Base-by-base conservation (phyloP, 2,797 vertebrate genomes). In the Eospalax fontanierii region DNA sequence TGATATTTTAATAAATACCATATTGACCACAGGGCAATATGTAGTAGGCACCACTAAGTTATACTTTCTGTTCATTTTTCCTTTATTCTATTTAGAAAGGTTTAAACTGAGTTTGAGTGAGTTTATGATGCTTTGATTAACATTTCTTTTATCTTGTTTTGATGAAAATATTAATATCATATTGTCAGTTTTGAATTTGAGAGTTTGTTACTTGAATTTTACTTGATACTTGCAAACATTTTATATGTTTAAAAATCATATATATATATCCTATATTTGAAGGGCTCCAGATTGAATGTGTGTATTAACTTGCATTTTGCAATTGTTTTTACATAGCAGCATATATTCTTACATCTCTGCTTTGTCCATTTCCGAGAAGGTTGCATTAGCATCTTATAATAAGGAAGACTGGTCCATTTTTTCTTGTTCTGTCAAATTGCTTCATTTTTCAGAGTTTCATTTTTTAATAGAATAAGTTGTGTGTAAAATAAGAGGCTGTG, bases 171-270 rank as follows among this genome's bases (percentile, higher is more conserved):
- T 91, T 91, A 85, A 61, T 73, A 68, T 71, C 4, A 70, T 89
- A 87, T 74, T 87, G 14, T 24, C 61, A 33, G 87, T 76, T 85
- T 85, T n/a, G 9, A 88, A 90, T 63, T 81, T 46, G 59, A 89
- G 21, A 75, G 14, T 91, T 43, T 30, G 18, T 91, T 74, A 61
- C n/a, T 63, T 82, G 12, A 78, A 18, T 83, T 89, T 7, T 59
- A 18, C 46, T 65, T 35, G 46, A 80, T 4, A 38, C 89, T 95
- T 92, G 12, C 76, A 91, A 89, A 54, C 50, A 6, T 38, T 89
- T 92, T 68, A 86, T 89, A 54, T 81, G 40, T 50, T 88, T 84
- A 59, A 73, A 71, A 88, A 88, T 95, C n/a, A n/a, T n/a, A n/a
- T 54, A 88, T 74, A n/a, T 63, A 26, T n/a, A 40, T 26, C 5